Conservation (phyloP, 2,888 invertebrate genomes). For the Pristionchus arcanus region DNA sequence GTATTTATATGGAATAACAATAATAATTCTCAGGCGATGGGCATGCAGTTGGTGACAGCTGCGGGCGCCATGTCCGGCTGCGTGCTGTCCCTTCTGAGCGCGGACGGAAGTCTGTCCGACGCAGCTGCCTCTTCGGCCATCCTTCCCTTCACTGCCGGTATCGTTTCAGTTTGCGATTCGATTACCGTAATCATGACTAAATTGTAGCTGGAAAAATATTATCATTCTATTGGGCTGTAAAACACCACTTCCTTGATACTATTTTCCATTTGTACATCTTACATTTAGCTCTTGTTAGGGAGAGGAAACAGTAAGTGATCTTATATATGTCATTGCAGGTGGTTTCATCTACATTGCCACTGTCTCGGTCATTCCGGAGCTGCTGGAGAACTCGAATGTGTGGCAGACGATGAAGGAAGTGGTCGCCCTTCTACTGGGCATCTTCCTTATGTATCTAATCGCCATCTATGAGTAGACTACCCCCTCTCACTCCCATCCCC, state of each 20-base stretch:
- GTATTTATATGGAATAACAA: not conserved
- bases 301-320: no score
- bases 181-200: no score
- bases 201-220: no score
- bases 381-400: constrained; percentile 86
- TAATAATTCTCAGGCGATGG: constrained; percentile 86
- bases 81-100: constrained; percentile 73
- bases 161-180: no score
- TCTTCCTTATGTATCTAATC: constrained; percentile 77
- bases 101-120: constrained; percentile 72
- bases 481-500: not conserved
- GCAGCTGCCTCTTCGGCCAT: constrained; percentile 90
- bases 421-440: constrained; percentile 73
- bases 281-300: no score
- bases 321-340: constrained; percentile 60
- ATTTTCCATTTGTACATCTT: no score
- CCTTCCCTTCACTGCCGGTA: constrained; percentile 86
- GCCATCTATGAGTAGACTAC: constrained; percentile 74
- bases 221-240: no score
- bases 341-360: constrained; percentile 99
- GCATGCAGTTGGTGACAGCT: constrained; percentile 94
- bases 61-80: constrained; percentile 92
- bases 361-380: constrained; percentile 97
- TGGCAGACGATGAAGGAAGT: constrained; percentile 76
- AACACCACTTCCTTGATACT: no score